These are phyloP conservation scores for Pseudochromis fuscus DNA, from an alignment of 2,797 vertebrate genomes.

Conservation along the genomic window DNA sequence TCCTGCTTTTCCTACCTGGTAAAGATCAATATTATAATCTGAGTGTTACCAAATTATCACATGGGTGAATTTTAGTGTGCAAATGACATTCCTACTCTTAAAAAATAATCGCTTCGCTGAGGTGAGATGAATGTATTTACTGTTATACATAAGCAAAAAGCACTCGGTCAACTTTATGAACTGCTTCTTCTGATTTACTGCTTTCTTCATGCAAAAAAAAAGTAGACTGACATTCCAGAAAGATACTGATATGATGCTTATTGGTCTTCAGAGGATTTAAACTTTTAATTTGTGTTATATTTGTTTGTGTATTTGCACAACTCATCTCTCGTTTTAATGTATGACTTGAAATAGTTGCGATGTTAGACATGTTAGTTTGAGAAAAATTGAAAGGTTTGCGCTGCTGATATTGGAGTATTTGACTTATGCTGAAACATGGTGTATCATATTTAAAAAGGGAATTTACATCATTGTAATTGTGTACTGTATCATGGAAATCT, in stretches of 20 bases:
- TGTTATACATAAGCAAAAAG: slow-evolving; percentile 34
- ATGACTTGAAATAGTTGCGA: slow-evolving; percentile 58
- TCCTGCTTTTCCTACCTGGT: slow-evolving; percentile 7
- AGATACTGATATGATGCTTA: slow-evolving; percentile 26
- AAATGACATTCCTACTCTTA: slow-evolving; percentile 37
- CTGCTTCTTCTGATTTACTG: slow-evolving; percentile 33
- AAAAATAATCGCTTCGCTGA: slow-evolving; percentile 35
- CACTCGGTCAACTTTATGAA: slow-evolving; percentile 26
- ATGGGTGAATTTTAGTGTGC: background rate
- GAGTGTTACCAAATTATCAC: background rate
- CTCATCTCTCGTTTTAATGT: slow-evolving; percentile 47
- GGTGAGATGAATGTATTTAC: slow-evolving; percentile 71
- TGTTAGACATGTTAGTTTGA: slow-evolving; percentile 45
- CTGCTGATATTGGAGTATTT: slow-evolving; percentile 47
- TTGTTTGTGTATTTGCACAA: slow-evolving; percentile 72
- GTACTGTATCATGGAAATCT: slow-evolving; percentile 78
- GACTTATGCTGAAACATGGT: slow-evolving; percentile 52
- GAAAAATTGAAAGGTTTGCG: slow-evolving; percentile 38
- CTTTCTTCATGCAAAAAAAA: slow-evolving; percentile 17
- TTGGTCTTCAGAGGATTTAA: slow-evolving; percentile 35
- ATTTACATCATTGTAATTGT: slow-evolving; percentile 73
- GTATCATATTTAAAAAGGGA: slow-evolving; percentile 81
- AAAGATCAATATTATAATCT: slow-evolving; percentile 14
- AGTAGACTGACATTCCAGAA: slow-evolving; percentile 58
- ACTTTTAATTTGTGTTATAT: slow-evolving; percentile 44